A percentile compares a stretch with the other conserved stretches of the same genome.
phyloP scores from a whole-genome alignment of 2,888 invertebrate genomes.

The Melieria crassipennis region DNA sequence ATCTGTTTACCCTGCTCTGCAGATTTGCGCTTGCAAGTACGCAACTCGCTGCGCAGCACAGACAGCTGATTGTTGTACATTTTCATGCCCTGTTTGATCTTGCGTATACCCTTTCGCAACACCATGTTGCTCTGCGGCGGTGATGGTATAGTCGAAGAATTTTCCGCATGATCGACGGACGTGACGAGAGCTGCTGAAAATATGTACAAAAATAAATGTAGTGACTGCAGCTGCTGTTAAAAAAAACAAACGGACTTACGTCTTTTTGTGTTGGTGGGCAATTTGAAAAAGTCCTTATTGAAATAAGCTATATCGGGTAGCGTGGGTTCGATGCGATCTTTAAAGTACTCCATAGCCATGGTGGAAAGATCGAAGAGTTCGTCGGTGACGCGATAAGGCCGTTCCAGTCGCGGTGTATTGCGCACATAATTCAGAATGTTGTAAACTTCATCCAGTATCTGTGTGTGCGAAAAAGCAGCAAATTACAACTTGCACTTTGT shows the following conservation, averaged over 20 bases:
- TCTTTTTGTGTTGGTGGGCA: constrained; percentile 62
- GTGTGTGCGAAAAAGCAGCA: constrained; percentile 45
- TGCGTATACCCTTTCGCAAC: constrained; percentile 83
- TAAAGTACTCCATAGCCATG: constrained; percentile 98
- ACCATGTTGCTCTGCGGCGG: constrained; percentile 88
- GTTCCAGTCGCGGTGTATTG: constrained; percentile 81
- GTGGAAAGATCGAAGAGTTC: constrained; percentile 94
- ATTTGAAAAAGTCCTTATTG: constrained; percentile 83
- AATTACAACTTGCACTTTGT: neutral
- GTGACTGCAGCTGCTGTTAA: neutral
- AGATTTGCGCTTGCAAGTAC: constrained; percentile 83
- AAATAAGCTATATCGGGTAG: constrained; percentile 90
- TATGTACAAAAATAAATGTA: constrained; percentile 25
- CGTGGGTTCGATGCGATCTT: constrained; percentile 90
- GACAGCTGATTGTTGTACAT: constrained; percentile 85
- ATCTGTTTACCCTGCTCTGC: constrained; percentile 88
- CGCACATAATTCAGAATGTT: constrained; percentile 86
- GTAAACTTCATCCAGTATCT: constrained; percentile 92
- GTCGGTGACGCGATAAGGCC: constrained; percentile 93
- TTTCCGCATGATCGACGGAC: constrained; percentile 60
- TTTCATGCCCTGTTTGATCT: constrained; percentile 90
- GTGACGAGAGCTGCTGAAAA: constrained; percentile 60
- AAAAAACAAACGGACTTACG: constrained; percentile 48
- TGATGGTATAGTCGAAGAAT: constrained; percentile 68
- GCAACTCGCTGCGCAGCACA: constrained; percentile 80